Evolutionary conservation across 2,797 vertebrate species (phyloP).

Genomic region (Mustela erminea): DNA sequence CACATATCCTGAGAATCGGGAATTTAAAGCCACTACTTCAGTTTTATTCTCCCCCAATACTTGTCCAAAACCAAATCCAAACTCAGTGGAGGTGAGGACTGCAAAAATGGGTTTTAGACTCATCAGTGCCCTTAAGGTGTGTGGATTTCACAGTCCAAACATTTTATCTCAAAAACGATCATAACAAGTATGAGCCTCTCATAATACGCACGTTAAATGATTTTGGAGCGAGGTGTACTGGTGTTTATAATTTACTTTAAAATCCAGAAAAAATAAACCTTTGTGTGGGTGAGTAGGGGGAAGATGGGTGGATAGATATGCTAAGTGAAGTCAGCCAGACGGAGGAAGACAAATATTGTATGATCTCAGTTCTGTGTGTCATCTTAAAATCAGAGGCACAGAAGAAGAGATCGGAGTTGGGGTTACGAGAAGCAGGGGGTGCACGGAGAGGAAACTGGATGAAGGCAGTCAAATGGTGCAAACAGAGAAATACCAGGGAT

Average conservation of each 20-base stretch:
- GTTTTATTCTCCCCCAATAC: not conserved
- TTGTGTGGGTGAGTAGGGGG: not conserved
- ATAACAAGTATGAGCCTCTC: not conserved
- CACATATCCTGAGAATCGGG: not conserved
- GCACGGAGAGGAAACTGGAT: not conserved
- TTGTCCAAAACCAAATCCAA: not conserved
- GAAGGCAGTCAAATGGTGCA: not conserved
- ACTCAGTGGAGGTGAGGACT: not conserved
- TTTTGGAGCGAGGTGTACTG: not conserved
- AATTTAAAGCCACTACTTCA: not conserved
- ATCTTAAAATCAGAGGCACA: not conserved
- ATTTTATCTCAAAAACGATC: not conserved
- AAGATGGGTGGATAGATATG: too few species aligned
- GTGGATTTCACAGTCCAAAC: not conserved
- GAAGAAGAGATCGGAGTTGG: not conserved
- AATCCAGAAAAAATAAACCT: not conserved
- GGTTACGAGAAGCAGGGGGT: not conserved
- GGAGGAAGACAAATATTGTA: not conserved
- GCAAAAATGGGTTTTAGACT: not conserved
- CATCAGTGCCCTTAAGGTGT: not conserved
- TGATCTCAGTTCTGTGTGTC: not conserved
- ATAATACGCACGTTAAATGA: not conserved
- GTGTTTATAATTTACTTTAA: not conserved
- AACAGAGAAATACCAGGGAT: not conserved
- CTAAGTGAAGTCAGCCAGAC: not conserved